phyloP scores from a whole-genome alignment of 2,888 invertebrate genomes.

The Omphaloscelis lunosa region DNA sequence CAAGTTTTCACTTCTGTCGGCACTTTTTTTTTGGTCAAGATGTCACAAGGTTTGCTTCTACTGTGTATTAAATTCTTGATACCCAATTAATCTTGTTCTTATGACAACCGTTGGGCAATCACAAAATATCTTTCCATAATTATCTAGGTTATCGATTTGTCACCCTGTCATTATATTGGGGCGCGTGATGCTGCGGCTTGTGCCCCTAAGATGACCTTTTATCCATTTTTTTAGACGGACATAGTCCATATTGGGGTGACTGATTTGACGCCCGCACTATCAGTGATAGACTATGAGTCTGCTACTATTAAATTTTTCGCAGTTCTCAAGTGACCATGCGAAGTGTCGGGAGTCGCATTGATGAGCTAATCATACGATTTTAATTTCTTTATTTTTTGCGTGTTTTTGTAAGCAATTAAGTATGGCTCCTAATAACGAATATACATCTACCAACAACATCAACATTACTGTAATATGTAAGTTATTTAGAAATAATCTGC shows the following conservation, averaged over 20 bases:
- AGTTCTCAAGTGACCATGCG: conserved; percentile 28
- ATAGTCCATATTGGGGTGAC: conserved; percentile 24
- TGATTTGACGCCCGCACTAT: conserved; percentile 29
- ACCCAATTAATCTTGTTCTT: background rate
- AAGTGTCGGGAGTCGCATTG: background rate
- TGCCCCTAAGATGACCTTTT: conserved; percentile 38
- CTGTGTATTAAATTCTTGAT: background rate
- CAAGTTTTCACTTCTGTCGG: too few species aligned
- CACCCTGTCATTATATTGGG: conserved; percentile 50
- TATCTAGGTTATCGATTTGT: conserved; percentile 59
- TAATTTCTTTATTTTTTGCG: background rate
- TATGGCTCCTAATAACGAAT: conserved; percentile 30
- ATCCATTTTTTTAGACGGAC: conserved; percentile 27
- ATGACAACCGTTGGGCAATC: conserved; percentile 12
- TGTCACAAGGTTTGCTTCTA: background rate
- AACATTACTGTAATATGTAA: conserved; percentile 39
- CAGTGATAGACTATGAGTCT: conserved; percentile 1
- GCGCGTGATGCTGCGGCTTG: conserved; percentile 44
- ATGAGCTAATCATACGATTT: background rate
- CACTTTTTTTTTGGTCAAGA: background rate
- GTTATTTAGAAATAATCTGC: conserved; percentile 5
- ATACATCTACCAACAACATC: conserved; percentile 11
- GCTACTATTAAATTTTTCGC: background rate
- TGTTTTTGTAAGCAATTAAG: background rate
- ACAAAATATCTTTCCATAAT: conserved; percentile 5